Conservation (phyloP, 1,140 invertebrate species). For the Cotesia glomerata region DNA sequence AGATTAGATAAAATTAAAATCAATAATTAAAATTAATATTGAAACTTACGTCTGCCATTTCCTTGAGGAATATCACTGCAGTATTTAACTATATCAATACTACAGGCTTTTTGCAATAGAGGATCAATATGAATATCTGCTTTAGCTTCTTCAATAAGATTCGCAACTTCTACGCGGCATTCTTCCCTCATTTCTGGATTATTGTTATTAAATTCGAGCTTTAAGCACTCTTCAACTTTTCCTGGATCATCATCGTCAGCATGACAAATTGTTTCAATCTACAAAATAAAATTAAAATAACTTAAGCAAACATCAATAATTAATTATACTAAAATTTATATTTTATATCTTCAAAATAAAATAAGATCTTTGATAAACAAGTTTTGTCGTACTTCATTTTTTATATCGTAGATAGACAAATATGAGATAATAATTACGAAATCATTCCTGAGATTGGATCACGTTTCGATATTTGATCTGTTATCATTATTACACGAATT, state of each 20-base stretch:
- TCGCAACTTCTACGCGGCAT: conserved; percentile 81
- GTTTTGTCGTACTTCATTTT: too few species aligned
- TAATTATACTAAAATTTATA: too few species aligned
- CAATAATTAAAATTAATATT: conserved; percentile 15
- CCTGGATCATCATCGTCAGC: conserved; percentile 57
- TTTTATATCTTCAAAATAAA: too few species aligned
- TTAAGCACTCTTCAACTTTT: conserved; percentile 88
- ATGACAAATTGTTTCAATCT: conserved; percentile 62
- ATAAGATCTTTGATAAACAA: too few species aligned
- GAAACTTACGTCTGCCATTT: conserved; percentile 79
- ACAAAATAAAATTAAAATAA: too few species aligned
- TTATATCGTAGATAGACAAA: too few species aligned
- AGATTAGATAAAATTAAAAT: background rate
- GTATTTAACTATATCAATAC: conserved; percentile 80
- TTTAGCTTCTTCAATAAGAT: conserved; percentile 78
- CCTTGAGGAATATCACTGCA: conserved; percentile 85
- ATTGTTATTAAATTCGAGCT: conserved; percentile 73
- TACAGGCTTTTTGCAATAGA: conserved; percentile 77
- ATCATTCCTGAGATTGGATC: too few species aligned
- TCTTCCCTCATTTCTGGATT: conserved; percentile 73
- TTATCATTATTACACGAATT: too few species aligned
- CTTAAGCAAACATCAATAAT: too few species aligned
- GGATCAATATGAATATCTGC: conserved; percentile 87
- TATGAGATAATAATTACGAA: too few species aligned
- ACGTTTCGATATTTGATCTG: too few species aligned